Conservation (phyloP, 1,140 invertebrate genomes). For the Ectropis grisescens region DNA sequence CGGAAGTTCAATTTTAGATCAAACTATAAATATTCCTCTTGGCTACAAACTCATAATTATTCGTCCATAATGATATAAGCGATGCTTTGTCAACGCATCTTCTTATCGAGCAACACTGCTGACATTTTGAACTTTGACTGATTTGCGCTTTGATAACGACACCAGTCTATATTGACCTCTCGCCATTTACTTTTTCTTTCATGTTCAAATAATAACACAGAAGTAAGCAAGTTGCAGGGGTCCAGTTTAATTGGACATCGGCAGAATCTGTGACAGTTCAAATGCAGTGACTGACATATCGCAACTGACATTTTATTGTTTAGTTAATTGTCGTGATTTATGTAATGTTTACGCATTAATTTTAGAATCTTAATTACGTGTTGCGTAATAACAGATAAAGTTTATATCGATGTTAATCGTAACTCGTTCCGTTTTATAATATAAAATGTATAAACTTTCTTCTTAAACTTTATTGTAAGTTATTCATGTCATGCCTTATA, state of each 20-base stretch:
- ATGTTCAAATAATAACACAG: no score
- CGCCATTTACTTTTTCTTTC: background rate
- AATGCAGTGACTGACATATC: conserved; percentile 19
- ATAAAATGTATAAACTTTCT: no score
- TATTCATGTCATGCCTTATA: no score
- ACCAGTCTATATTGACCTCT: conserved; percentile 15
- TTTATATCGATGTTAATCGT: no score
- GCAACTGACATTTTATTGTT: conserved; percentile 26
- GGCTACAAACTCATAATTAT: no score
- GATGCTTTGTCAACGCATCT: conserved; percentile 33
- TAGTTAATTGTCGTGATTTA: conserved; percentile 25
- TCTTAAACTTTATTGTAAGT: no score
- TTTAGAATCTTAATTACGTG: conserved; percentile 8
- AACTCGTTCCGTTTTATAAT: no score
- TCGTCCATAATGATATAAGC: no score
- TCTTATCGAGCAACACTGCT: conserved; percentile 32
- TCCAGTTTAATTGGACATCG: conserved; percentile 13
- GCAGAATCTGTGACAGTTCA: conserved; percentile 30
- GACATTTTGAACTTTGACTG: conserved; percentile 45
- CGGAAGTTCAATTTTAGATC: no score
- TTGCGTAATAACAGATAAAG: conserved; percentile 1
- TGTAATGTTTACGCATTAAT: conserved; percentile 7
- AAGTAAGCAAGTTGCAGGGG: conserved; percentile 1
- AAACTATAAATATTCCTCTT: no score
- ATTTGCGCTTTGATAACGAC: conserved; percentile 32